Conservation (phyloP, 2,113 vertebrate genomes). For the Pycnonotus jocosus region DNA sequence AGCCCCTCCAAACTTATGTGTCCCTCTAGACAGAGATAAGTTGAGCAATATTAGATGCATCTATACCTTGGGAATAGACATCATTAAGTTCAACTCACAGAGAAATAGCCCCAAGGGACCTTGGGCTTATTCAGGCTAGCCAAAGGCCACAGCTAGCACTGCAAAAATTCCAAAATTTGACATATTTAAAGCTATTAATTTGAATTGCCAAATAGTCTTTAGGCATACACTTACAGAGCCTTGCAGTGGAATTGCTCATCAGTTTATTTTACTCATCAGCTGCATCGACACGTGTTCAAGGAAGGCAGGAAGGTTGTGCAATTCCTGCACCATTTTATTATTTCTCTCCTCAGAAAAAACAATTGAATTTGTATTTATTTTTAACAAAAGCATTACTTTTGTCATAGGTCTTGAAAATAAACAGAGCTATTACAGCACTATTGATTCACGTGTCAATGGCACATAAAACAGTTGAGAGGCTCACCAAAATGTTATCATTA, state of each 20-base stretch:
- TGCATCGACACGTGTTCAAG: constrained; percentile 15
- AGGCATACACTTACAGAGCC: not conserved
- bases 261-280: constrained; percentile 39
- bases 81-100: constrained; percentile 24
- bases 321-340: not conserved
- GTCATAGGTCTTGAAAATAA: not conserved
- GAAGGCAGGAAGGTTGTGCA: not conserved
- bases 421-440: not conserved
- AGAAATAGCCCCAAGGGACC: not conserved
- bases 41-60: constrained; percentile 8
- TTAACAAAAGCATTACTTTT: not conserved
- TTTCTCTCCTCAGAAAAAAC: not conserved
- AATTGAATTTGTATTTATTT: not conserved
- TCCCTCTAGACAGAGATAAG: constrained; percentile 51
- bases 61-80: constrained; percentile 50
- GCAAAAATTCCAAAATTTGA: constrained; percentile 45
- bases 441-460: not conserved
- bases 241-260: constrained; percentile 16
- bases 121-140: constrained; percentile 8
- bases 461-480: not conserved
- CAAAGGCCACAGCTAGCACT: constrained; percentile 45
- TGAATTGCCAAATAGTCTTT: constrained; percentile 42
- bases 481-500: not conserved
- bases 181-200: constrained; percentile 44
- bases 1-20: constrained; percentile 23